phyloP scores from a whole-genome alignment of 1,140 invertebrate species.

The Diorhabda elongata region DNA sequence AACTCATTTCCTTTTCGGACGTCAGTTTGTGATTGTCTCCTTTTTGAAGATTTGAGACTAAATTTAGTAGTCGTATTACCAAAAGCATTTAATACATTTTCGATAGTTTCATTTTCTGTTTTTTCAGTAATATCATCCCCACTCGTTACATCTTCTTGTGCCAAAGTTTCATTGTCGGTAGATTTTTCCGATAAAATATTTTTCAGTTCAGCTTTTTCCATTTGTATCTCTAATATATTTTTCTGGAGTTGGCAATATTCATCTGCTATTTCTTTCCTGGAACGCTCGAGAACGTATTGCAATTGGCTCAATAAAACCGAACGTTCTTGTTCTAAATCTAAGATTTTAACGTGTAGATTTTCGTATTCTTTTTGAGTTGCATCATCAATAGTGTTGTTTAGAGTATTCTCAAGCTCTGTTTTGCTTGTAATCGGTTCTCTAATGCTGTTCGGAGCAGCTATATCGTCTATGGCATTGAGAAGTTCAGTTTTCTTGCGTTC shows the following conservation, averaged over 20 bases:
- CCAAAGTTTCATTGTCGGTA: neutral
- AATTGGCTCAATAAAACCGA: constrained; percentile 25
- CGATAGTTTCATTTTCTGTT: constrained; percentile 10
- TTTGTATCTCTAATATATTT: constrained; percentile 26
- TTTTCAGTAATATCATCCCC: neutral
- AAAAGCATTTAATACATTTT: constrained; percentile 28
- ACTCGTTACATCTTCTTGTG: neutral
- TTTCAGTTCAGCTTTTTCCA: constrained; percentile 19
- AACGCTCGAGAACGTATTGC: constrained; percentile 24
- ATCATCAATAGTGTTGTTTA: constrained; percentile 4
- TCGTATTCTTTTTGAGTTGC: constrained; percentile 22
- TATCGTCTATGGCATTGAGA: constrained; percentile 24
- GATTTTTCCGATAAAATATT: neutral
- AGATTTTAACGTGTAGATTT: constrained; percentile 23
- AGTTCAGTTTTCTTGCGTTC: constrained; percentile 30
- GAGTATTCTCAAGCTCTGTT: constrained; percentile 19
- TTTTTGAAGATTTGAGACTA: constrained; percentile 5
- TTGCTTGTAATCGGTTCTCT: constrained; percentile 5
- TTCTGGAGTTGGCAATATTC: constrained; percentile 26
- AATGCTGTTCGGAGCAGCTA: constrained; percentile 11
- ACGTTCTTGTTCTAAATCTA: constrained; percentile 29
- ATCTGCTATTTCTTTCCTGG: constrained; percentile 27
- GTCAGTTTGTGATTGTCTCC: constrained; percentile 7
- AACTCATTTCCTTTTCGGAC: constrained; percentile 1
- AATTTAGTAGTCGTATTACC: constrained; percentile 13